Conservation (phyloP, 2,113 vertebrate species). For the Dendropsophus ebraccatus region DNA sequence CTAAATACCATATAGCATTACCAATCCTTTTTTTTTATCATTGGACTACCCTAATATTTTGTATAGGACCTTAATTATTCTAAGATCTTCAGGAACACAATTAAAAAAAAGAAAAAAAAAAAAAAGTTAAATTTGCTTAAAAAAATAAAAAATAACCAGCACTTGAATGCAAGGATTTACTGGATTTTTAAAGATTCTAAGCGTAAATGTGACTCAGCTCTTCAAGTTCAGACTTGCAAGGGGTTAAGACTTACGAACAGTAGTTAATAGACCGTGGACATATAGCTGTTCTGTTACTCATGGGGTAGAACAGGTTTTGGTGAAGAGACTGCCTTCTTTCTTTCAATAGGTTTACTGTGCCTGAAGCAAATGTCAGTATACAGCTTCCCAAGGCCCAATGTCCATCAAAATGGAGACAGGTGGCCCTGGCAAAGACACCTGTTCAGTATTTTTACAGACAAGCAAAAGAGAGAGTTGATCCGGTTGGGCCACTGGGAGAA, state of each 20-base stretch:
- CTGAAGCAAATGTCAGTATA: conserved; percentile 51
- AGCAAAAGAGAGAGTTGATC: neutral
- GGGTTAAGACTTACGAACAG: neutral
- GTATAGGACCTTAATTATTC: too few species aligned
- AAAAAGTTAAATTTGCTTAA: too few species aligned
- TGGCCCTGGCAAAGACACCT: conserved; percentile 36
- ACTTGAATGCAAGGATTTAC: too few species aligned
- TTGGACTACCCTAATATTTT: too few species aligned
- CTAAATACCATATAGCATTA: too few species aligned
- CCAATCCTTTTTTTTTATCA: too few species aligned
- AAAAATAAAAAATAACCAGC: too few species aligned
- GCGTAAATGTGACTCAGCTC: neutral
- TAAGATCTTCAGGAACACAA: too few species aligned
- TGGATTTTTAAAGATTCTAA: too few species aligned
- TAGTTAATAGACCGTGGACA: conserved; percentile 23
- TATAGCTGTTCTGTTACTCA: neutral
- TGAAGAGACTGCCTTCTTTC: conserved; percentile 18
- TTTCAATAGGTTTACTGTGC: conserved; percentile 49
- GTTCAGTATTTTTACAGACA: neutral
- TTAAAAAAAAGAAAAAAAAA: too few species aligned
- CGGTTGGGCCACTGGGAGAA: conserved; percentile 14
- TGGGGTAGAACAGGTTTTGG: conserved; percentile 41
- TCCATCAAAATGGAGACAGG: conserved; percentile 36
- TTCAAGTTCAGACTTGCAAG: neutral
- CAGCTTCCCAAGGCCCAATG: conserved; percentile 20